phyloP scores from a whole-genome alignment of 2,797 vertebrate species.

The Triplophysa bombifrons region DNA sequence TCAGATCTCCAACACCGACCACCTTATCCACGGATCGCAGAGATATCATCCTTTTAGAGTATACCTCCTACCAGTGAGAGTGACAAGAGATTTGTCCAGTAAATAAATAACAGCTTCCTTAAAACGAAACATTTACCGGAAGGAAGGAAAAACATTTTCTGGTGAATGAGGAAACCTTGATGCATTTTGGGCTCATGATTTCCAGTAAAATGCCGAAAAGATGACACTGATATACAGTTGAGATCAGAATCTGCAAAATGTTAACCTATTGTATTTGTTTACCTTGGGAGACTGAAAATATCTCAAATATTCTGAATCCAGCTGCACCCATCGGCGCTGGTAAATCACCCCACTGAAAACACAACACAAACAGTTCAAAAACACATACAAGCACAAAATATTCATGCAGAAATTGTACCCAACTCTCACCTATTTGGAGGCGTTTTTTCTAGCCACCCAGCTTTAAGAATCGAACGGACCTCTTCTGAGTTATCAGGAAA shows the following conservation, averaged over 20 bases:
- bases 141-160: background rate
- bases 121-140: background rate
- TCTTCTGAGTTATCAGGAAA: conserved; percentile 34
- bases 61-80: conserved; percentile 70
- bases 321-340: conserved; percentile 58
- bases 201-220: background rate
- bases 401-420: too few relatives aligned
- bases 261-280: background rate
- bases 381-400: background rate
- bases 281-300: conserved; percentile 58
- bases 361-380: conserved; percentile 10
- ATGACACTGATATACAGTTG: too few relatives aligned
- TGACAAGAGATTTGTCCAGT: background rate
- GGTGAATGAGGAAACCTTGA: background rate
- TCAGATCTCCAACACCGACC: conserved; percentile 69
- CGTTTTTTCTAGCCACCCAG: conserved; percentile 52
- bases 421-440: conserved; percentile 43
- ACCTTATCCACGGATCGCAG: conserved; percentile 71
- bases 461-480: conserved; percentile 33
- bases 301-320: conserved; percentile 53
- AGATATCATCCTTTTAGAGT: conserved; percentile 81
- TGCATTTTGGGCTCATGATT: background rate
- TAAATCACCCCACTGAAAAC: conserved; percentile 47
- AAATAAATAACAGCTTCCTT: conserved; percentile 1
- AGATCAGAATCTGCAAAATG: too few relatives aligned